Evolutionary conservation across 2,797 vertebrate species (phyloP).

Genomic region (Chelidonichthys spinosus): DNA sequence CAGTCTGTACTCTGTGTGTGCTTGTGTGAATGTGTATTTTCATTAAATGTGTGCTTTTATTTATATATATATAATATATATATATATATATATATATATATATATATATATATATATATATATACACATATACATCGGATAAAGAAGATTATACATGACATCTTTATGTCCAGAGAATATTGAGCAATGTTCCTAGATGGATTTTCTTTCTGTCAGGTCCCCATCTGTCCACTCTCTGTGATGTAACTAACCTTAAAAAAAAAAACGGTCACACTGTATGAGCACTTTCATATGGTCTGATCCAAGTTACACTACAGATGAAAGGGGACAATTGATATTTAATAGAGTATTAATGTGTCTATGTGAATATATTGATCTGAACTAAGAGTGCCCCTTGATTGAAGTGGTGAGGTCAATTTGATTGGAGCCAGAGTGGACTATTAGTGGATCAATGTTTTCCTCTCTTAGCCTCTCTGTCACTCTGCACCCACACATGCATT

Average conservation of each 20-base stretch:
- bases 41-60: not conserved
- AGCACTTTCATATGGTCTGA: not conserved
- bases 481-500: not conserved
- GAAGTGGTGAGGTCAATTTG: constrained; percentile 46
- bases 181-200: constrained; percentile 32
- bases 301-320: not conserved
- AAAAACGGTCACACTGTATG: not conserved
- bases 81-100: not conserved
- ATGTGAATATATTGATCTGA: constrained; percentile 67
- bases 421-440: constrained; percentile 51
- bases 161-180: constrained; percentile 24
- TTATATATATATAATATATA: not conserved
- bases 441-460: constrained; percentile 55
- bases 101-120: not conserved
- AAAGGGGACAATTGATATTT: constrained; percentile 30
- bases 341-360: constrained; percentile 49
- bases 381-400: constrained; percentile 28
- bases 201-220: constrained; percentile 27
- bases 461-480: constrained; percentile 14
- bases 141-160: constrained; percentile 22
- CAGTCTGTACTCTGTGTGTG: constrained; percentile 4
- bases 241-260: constrained; percentile 31
- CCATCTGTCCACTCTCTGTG: constrained; percentile 51
- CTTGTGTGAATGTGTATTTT: constrained; percentile 23
- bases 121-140: constrained; percentile 2